These are phyloP conservation scores for Thamnophis sirtalis DNA, from an alignment of 2,113 vertebrate genomes.

Conservation along the genomic window DNA sequence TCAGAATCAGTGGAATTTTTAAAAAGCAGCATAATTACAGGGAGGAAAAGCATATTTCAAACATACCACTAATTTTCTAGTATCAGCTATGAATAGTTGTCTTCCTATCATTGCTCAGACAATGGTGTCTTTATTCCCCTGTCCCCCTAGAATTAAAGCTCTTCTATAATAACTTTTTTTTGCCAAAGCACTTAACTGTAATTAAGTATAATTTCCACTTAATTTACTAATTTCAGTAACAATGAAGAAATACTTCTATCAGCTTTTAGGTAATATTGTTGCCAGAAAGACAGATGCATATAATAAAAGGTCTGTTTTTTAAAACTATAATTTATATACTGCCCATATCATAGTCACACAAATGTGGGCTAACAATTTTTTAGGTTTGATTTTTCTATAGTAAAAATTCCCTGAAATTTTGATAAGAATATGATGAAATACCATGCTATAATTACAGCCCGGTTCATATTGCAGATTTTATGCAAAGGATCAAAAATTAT, in stretches of 20 bases:
- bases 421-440: background rate
- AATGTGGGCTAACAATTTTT: background rate
- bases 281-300: background rate
- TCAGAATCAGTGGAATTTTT: background rate
- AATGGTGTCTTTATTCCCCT: background rate
- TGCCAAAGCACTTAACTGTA: background rate
- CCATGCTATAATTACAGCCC: too few species aligned
- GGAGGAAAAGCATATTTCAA: background rate
- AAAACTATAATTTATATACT: background rate
- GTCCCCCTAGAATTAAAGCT: background rate
- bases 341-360: background rate
- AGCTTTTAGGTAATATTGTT: background rate
- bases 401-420: background rate
- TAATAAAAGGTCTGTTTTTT: background rate
- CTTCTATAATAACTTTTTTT: background rate
- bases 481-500: background rate
- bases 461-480: background rate
- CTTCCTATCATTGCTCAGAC: conserved; percentile 7
- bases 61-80: background rate
- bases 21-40: background rate
- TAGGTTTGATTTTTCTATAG: background rate
- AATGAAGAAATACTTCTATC: background rate
- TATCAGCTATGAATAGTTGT: conserved; percentile 8
- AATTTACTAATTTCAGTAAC: conserved; percentile 8
- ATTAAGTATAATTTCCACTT: background rate